Base-by-base conservation (phyloP, 2,888 invertebrate species). In the Encarsia formosa region DNA sequence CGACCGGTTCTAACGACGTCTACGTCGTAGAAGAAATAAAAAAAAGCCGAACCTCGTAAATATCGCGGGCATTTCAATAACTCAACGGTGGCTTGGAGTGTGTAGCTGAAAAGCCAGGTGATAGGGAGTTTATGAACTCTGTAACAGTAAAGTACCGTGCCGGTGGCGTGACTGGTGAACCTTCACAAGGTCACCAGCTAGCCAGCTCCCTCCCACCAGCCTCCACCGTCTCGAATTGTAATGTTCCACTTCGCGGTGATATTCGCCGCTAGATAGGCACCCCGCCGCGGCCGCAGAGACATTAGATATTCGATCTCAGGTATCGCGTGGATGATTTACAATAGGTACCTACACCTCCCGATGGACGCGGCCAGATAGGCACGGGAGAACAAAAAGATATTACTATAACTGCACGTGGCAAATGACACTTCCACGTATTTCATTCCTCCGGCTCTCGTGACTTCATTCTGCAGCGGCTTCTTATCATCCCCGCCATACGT, bases 291-390 rank as follows among this genome's bases (percentile, higher is more conserved):
- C 44, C 50, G 49, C 53, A 52, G 52, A 63, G 61, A 64, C 64
- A 65, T 65, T 67, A 64, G 61, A 64, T 65, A 61, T 61, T 60
- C 61, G 62, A 62, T 44, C 40, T 64, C 62, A 63, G 61, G 64
- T 63, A 66, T 66, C 63, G 62, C 61, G 62, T 65, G n/a, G n/a
- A n/a, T n/a, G 64, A 67, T 66, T 67, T 65, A 65, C 64, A 62
- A 61, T 61, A 8, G 26, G 26, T 26, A 11, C 26, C 8, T 26
- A 11, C 26, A 26, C 26, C 26, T 26, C 26, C 26, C 8, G 26
- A 11, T 5, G 8, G 8, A 11, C 26, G 26, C 26, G n/a, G n/a
- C n/a, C n/a, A n/a, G n/a, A n/a, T n/a, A n/a, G n/a, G n/a, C n/a
- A n/a, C n/a, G n/a, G n/a, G n/a, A n/a, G n/a, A n/a, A n/a, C n/a